phyloP scores from a whole-genome alignment of 2,888 invertebrate species.

The Euzetes globulus region DNA sequence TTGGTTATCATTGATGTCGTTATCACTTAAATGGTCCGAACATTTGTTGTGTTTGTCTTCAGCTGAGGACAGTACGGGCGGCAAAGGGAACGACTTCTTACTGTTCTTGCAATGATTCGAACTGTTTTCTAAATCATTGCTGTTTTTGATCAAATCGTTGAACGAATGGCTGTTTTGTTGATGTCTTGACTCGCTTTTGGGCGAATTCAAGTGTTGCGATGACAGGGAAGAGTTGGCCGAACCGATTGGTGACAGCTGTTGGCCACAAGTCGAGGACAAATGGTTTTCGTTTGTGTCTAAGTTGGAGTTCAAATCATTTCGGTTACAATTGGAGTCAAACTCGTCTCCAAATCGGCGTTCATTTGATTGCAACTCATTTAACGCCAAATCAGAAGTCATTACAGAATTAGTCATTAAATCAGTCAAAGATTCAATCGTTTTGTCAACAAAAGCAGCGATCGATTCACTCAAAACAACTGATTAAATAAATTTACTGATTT shows the following conservation, averaged over 20 bases:
- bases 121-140: background rate
- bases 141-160: background rate
- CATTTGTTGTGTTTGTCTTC: background rate
- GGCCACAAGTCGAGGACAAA: background rate
- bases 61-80: background rate
- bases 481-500: background rate
- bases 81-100: background rate
- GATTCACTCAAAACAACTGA: background rate
- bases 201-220: background rate
- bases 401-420: conserved; percentile 20
- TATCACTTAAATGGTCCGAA: conserved; percentile 7
- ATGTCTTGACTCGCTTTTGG: background rate
- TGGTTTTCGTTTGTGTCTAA: background rate
- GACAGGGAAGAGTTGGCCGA: background rate
- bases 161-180: conserved; percentile 1
- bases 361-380: conserved; percentile 3
- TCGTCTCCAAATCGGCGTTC: background rate
- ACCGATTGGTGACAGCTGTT: background rate
- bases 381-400: conserved; percentile 27
- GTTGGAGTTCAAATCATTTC: background rate
- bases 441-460: background rate
- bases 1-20: background rate
- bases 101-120: background rate
- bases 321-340: background rate
- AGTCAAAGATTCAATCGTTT: background rate